Evolutionary conservation across 2,888 invertebrate genomes (phyloP), one percentile per base, ranked within the genome.

Genomic region (Caenorhabditis sulstoni): DNA sequence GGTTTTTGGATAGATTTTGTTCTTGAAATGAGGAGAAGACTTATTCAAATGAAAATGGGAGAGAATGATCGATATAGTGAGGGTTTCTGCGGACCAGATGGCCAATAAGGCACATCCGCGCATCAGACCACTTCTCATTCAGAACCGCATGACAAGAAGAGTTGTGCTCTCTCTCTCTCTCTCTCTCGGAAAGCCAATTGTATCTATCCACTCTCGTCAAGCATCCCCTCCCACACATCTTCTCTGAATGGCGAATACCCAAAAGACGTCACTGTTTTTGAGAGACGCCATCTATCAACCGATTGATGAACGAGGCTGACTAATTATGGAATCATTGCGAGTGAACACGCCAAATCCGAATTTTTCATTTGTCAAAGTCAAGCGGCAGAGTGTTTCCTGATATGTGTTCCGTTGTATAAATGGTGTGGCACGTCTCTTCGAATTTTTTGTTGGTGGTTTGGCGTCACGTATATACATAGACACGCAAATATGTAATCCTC

Each of bases 241-340:
- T 29, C 29, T 29, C 29, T 35, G 53, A 61, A 70, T 59, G 7
- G 39, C 52, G 12, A 11, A 9, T 1, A 35, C 29, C 3, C 29
- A 5, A 7, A n/a, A 59, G n/a, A 52, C 61, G 52, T 61, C 70
- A 52, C 53, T 70, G 53, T 59, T 68, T 53, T 20, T 35, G 14
- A 53, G 35, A 18, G 16, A 35, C 2, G 23, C 52, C 23, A 14
- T 20, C 22, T 18, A 49, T 49, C 49, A 20, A 20, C 1, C 5
- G 11, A 14, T 14, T 52, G 52, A 53, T 52, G 16, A 53, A 53
- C 37, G n/a, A 7, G 7, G n/a, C n/a, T 18, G 35, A 35, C 18
- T 12, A 29, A 52, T 29, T n/a, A 23, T 29, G n/a, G 11, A 52
- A 49, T 47, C 16, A 47, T 1, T 16, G 3, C 18, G 47, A 14